Conservation (phyloP, 2,888 invertebrate genomes). For the Argyresthia albistria region DNA sequence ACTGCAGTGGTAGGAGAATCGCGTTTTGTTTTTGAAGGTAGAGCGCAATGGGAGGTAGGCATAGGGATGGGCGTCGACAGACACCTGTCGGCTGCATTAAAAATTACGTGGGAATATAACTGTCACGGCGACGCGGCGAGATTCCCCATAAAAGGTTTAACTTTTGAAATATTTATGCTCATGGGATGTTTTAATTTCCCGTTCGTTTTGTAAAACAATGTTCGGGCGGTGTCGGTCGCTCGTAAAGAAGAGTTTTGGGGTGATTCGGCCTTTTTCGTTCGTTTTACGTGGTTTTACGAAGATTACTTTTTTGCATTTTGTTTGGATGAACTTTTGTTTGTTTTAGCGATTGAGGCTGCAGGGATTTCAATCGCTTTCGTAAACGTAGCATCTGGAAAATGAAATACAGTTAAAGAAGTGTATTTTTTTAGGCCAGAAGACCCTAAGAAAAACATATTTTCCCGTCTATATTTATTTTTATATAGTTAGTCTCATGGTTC, state of each 20-base stretch:
- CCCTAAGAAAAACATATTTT: too few relatives aligned
- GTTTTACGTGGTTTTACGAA: background rate
- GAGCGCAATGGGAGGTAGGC: background rate
- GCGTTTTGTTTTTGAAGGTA: background rate
- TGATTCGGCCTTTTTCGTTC: background rate
- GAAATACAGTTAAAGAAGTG: too few relatives aligned
- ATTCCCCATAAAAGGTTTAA: slow-evolving; percentile 41
- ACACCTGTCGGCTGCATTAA: slow-evolving; percentile 61
- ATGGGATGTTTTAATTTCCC: slow-evolving; percentile 1
- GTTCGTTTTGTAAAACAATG: background rate
- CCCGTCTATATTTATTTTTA: too few relatives aligned
- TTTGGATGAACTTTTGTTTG: background rate
- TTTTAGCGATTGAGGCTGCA: too few relatives aligned
- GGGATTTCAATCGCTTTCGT: too few relatives aligned
- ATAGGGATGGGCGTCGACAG: slow-evolving; percentile 11
- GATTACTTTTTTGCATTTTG: background rate
- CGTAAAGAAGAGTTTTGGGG: background rate
- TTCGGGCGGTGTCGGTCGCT: background rate
- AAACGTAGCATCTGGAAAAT: too few relatives aligned
- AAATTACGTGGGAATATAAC: slow-evolving; percentile 52
- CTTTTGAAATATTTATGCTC: slow-evolving; percentile 35
- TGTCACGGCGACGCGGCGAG: slow-evolving; percentile 43
- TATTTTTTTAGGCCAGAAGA: too few relatives aligned
- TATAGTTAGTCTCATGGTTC: too few relatives aligned
- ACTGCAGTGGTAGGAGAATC: too few relatives aligned